A percentile compares a stretch with the other conserved stretches of the same genome.
These are phyloP conservation scores for Tiliqua scincoides DNA, from an alignment of 2,113 vertebrate species.

Conservation along the genomic window DNA sequence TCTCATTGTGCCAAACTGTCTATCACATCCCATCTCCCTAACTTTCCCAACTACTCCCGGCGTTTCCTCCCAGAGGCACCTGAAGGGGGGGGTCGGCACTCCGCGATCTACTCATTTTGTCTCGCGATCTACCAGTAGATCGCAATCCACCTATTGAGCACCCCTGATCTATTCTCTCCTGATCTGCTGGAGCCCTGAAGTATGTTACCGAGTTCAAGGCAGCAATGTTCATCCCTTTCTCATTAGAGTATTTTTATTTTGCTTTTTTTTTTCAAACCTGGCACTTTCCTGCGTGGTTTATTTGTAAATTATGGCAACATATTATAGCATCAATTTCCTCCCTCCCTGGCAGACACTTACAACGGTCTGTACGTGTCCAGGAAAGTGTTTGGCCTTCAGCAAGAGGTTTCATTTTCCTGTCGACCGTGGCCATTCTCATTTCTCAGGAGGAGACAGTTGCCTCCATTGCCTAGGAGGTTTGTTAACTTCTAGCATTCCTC, in stretches of 20 bases:
- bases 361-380: background rate
- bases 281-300: background rate
- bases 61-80: too few relatives aligned
- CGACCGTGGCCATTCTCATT: constrained; percentile 1
- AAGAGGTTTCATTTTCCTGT: constrained; percentile 4
- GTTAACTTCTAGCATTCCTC: background rate
- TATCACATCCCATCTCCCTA: too few relatives aligned
- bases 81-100: too few relatives aligned
- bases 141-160: too few relatives aligned
- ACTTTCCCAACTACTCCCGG: too few relatives aligned
- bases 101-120: too few relatives aligned
- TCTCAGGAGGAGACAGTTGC: background rate
- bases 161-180: too few relatives aligned
- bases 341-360: background rate
- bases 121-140: too few relatives aligned
- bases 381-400: constrained; percentile 9
- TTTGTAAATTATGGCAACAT: background rate
- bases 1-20: too few relatives aligned
- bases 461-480: background rate
- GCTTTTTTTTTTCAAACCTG: background rate
- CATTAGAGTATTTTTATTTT: background rate
- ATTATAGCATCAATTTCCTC: background rate
- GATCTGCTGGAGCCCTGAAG: background rate
- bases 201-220: background rate
- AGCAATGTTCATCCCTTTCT: background rate